These are phyloP conservation scores for Dermolepida albohirtum DNA, from an alignment of 2,888 invertebrate species.

Conservation along the genomic window DNA sequence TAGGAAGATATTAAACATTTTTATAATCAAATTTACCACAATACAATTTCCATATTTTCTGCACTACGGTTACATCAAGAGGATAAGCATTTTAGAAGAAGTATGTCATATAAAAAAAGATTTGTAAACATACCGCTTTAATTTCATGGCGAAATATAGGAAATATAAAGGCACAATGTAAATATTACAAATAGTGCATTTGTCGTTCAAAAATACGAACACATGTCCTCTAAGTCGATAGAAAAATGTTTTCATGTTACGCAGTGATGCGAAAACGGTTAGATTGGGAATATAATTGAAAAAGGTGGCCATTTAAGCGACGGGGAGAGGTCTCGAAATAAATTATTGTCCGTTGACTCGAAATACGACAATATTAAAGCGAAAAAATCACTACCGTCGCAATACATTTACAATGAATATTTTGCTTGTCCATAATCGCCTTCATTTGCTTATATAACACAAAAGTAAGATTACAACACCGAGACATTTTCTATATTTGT, in stretches of 20 bases:
- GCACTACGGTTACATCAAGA: background rate
- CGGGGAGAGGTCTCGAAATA: constrained; percentile 59
- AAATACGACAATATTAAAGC: constrained; percentile 29
- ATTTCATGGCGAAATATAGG: constrained; percentile 44
- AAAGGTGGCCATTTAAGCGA: constrained; percentile 61
- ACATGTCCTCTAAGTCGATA: constrained; percentile 58
- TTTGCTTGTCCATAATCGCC: background rate
- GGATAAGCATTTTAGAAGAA: background rate
- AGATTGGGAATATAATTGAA: constrained; percentile 65
- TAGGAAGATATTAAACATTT: no score
- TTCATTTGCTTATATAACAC: no score
- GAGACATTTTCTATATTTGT: no score
- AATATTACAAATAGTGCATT: constrained; percentile 50
- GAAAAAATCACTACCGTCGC: constrained; percentile 9
- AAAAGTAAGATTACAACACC: no score
- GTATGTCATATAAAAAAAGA: background rate
- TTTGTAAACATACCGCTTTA: constrained; percentile 18
- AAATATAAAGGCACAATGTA: constrained; percentile 46
- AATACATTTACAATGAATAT: background rate
- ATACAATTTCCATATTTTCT: no score
- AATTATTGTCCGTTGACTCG: constrained; percentile 62
- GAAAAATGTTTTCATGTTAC: constrained; percentile 60
- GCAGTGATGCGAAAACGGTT: constrained; percentile 61
- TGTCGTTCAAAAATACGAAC: constrained; percentile 51
- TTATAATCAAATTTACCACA: no score